Base-by-base conservation (phyloP, 1,140 invertebrate genomes). In the Drosophila quadrilineata region DNA sequence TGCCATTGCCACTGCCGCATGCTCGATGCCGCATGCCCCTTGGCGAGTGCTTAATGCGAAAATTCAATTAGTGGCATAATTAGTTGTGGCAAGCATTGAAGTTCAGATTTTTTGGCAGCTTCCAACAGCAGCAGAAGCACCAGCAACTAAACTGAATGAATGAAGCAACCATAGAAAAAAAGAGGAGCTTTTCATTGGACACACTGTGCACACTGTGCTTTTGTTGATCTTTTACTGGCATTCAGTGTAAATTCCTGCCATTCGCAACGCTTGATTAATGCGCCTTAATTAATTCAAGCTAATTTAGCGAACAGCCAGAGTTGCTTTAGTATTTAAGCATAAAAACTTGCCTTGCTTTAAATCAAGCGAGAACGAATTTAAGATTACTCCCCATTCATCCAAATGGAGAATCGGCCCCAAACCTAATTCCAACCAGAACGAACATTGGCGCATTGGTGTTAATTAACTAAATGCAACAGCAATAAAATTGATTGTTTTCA, bases 401-500 rank as follows among this genome's bases (percentile, higher is more conserved):
- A 28, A 6, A 8, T 22, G 14, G 8, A 12, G 21, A 29, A 62
- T n/a, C n/a, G 54, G 31, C 40, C 38, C 26, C 19, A 48, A 22
- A 38, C 43, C 10, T 8, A 48, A 35, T 21, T 46, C 36, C 16
- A 36, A 36, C 29, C 35, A n/a, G n/a, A n/a, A n/a, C 28, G 43
- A 62, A 19, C 48, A 53, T 53, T 57, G 45, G 69, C 69, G 60
- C 74, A 77, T 71, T 85, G 79, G 79, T 85, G 79, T 85, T 85
- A 85, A 85, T 85, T 85, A 85, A 85, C 79, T 85, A 85, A 85
- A 85, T 86, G 79, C 79, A 85, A 79, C 74, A 71, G 80, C 79
- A 85, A 86, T 85, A 85, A 85, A 85, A 85, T 86, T 85, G 79
- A 85, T 85, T 85, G 79, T 85, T 85, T 85, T 85, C 79, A 86